Conservation (phyloP, 2,797 vertebrate species). For the Anguilla megastoma region DNA sequence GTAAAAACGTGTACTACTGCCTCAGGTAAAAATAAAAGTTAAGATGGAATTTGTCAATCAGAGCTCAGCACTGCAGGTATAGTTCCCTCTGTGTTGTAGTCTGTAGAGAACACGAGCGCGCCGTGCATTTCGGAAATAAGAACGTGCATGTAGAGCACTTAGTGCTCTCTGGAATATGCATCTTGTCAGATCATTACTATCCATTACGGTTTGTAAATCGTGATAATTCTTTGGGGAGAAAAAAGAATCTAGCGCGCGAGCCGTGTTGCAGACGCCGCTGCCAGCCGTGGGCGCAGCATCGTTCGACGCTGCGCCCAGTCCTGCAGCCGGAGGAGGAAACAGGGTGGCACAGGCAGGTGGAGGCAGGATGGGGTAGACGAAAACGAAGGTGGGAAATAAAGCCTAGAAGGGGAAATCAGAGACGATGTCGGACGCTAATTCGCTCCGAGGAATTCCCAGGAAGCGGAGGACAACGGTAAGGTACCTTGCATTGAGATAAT, state of each 20-base stretch:
- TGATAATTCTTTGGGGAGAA: conserved; percentile 35
- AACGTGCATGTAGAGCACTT: conserved; percentile 47
- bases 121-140: neutral
- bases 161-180: conserved; percentile 54
- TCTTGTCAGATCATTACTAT: conserved; percentile 59
- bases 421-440: conserved; percentile 76
- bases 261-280: conserved; percentile 60
- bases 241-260: conserved; percentile 43
- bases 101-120: neutral
- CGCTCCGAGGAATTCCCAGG: conserved; percentile 72
- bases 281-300: conserved; percentile 49
- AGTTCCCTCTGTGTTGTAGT: neutral
- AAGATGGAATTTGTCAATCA: neutral
- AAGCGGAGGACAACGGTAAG: conserved; percentile 85
- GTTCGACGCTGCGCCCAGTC: conserved; percentile 53
- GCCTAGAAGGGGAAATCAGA: neutral
- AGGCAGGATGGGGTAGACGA: conserved; percentile 42
- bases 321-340: conserved; percentile 47
- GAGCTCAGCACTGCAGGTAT: neutral
- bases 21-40: neutral
- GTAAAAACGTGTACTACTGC: neutral
- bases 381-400: neutral
- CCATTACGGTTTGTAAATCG: conserved; percentile 29
- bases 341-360: conserved; percentile 41
- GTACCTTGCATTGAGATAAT: conserved; percentile 45